A percentile compares a stretch with the other conserved stretches of the same genome.
Conservation (phyloP, 2,888 invertebrate species). For the Cephus pygmeus region DNA sequence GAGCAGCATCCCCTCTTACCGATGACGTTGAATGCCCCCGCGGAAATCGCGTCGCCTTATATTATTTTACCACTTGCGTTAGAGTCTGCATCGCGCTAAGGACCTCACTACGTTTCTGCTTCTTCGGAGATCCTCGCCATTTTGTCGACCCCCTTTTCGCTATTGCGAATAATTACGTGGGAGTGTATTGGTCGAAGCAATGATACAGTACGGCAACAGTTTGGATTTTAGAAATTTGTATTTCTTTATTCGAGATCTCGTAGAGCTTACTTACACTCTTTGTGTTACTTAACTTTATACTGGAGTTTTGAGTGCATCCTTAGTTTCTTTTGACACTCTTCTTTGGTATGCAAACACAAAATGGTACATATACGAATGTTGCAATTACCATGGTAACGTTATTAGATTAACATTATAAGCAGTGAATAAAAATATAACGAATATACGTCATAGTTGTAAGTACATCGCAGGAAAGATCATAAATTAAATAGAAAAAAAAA, state of each 20-base stretch:
- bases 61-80: not conserved
- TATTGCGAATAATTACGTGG: not conserved
- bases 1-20: slow-evolving; percentile 15
- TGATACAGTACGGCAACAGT: not conserved
- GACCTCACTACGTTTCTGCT: not conserved
- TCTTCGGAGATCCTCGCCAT: not conserved
- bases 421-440: not conserved
- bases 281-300: not conserved
- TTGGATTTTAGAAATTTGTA: not conserved
- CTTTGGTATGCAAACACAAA: not conserved
- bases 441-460: not conserved
- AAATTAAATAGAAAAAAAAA: not conserved
- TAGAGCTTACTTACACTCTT: not conserved
- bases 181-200: not conserved
- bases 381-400: not conserved
- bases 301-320: not conserved
- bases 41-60: slow-evolving; percentile 1
- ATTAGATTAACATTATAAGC: not conserved
- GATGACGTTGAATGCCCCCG: slow-evolving; percentile 8
- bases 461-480: not conserved
- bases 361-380: not conserved
- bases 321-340: not conserved
- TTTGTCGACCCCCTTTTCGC: not conserved
- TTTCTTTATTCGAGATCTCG: not conserved
- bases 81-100: not conserved